A percentile compares a stretch with the other conserved stretches of the same genome.
Evolutionary conservation across 2,113 vertebrate genomes (phyloP).

Genomic region (Narcine bancroftii): DNA sequence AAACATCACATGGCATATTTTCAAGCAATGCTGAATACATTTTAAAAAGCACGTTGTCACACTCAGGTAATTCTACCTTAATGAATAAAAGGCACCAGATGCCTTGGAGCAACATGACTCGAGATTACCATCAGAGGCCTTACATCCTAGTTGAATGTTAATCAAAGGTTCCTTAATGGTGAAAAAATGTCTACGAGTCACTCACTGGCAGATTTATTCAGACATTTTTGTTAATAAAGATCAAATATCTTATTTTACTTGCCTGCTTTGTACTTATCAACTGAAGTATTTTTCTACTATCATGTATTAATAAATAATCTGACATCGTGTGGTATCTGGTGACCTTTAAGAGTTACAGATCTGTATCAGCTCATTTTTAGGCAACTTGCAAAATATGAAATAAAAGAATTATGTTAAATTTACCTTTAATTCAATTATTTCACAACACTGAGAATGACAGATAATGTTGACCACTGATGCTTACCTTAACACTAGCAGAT

Average conservation of each 20-base stretch:
- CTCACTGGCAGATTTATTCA: not conserved
- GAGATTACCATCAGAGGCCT: conserved; percentile 6
- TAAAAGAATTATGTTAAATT: not conserved
- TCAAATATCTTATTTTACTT: not conserved
- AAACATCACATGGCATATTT: not conserved
- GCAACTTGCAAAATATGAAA: not conserved
- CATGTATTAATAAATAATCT: not conserved
- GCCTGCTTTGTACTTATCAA: not conserved
- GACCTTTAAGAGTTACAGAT: not conserved
- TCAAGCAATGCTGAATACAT: not conserved
- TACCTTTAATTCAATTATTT: not conserved
- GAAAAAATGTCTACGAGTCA: not conserved
- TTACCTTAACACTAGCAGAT: not conserved
- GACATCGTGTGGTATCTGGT: not conserved
- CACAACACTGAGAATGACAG: not conserved
- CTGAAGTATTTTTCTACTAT: not conserved
- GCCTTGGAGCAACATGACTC: conserved; percentile 8
- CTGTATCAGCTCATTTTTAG: not conserved
- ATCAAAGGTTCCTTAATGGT: conserved; percentile 21
- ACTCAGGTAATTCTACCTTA: conserved; percentile 26
- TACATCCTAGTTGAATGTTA: conserved; percentile 15
- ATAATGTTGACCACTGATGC: not conserved
- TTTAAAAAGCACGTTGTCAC: not conserved
- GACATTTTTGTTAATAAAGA: not conserved
- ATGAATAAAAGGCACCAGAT: conserved; percentile 8